These are phyloP conservation scores for Rhyacophila evoluta DNA, from an alignment of 2,888 invertebrate genomes.

Conservation along the genomic window DNA sequence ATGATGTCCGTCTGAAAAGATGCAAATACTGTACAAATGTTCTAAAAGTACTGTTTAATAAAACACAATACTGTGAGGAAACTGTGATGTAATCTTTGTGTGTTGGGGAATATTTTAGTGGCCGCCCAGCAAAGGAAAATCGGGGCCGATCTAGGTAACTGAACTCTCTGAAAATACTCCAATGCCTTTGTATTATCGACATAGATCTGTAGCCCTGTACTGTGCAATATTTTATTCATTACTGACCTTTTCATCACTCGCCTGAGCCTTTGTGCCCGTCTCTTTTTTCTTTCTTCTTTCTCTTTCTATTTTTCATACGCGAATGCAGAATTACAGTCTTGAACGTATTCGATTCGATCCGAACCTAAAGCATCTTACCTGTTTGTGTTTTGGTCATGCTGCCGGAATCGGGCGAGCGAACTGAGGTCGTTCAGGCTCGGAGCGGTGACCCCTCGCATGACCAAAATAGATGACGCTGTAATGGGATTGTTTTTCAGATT, in stretches of 20 bases:
- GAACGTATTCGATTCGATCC: conserved; percentile 29
- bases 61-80: conserved; percentile 36
- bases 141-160: conserved; percentile 79
- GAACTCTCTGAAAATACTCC: conserved; percentile 69
- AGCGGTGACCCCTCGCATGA: conserved; percentile 49
- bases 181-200: conserved; percentile 53
- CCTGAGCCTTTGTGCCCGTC: conserved; percentile 55
- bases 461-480: conserved; percentile 51
- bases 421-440: conserved; percentile 32
- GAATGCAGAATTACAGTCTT: conserved; percentile 52
- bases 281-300: conserved; percentile 56
- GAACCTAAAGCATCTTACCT: not conserved
- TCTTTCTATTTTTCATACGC: conserved; percentile 54
- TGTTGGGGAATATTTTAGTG: conserved; percentile 67
- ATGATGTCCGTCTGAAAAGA: too few species aligned
- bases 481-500: conserved; percentile 53
- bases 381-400: conserved; percentile 49
- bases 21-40: not conserved
- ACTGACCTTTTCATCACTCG: conserved; percentile 56
- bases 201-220: conserved; percentile 55
- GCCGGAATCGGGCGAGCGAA: conserved; percentile 43
- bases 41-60: not conserved
- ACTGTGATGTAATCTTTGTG: conserved; percentile 46
- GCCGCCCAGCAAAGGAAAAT: conserved; percentile 79
- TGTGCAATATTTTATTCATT: conserved; percentile 55